Base-by-base conservation (phyloP, 2,113 vertebrate species). In the Poeciliopsis prolifica region DNA sequence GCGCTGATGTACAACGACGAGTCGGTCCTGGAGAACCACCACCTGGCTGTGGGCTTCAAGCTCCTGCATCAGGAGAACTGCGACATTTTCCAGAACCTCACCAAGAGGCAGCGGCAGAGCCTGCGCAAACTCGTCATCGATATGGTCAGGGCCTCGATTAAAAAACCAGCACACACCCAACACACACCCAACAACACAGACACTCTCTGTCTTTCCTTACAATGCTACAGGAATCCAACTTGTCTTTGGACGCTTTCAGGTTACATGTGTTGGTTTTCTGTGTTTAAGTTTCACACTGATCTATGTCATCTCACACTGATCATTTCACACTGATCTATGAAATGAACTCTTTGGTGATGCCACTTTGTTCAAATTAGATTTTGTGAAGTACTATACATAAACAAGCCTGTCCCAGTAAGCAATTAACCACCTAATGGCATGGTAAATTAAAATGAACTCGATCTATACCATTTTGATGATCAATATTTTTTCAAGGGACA, bases 11-110 rank as follows among this genome's bases (percentile, higher is more conserved):
- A 97, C 72, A 97, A 97, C 0, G 96, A 97, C 0, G 89, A 95
- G 82, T 97, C 96, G 0, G 96, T 96, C n/a, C 84, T 97, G 88
- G 96, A 97, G 94, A 97, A 97, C 79, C 97, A 97, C 65, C 97
- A 97, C 79, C 87, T 97, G 63, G 96, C 97, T 0, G 96, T 97
- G 81, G 97, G 97, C 80, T 97, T 97, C 93, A 97, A 96, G 82
- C 94, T 97, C 0, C 93, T 97, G 14, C 96, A 97, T 88, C 95
- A 95, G 87, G 96, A 97, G 61, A 95, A 96, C 91, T 97, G 97
- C 0, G 95, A 97, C 90, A 97, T 97, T 90, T 97, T 97, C 91
- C 96, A 96, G 85, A 97, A 96, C 90, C 94, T 97, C 77, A 95
- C 89, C 80, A 94, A 95, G 87, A 94, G 96, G 22, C 95, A 97